phyloP scores from a whole-genome alignment of 2,797 vertebrate species.

The Acanthis flammea region DNA sequence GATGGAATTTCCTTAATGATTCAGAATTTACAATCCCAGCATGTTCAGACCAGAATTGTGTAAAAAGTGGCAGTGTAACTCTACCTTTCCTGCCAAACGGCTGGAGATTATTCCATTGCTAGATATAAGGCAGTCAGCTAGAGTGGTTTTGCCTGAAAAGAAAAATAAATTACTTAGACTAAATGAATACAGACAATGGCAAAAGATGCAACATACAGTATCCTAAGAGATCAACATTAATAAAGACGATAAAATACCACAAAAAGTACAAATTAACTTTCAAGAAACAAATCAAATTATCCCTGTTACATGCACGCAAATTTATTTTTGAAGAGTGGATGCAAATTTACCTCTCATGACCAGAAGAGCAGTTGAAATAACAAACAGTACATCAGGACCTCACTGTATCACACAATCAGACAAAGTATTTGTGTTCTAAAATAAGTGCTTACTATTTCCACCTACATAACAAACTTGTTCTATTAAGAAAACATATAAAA shows the following conservation, averaged over 20 bases:
- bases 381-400: background rate
- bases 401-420: background rate
- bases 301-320: background rate
- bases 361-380: background rate
- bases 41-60: background rate
- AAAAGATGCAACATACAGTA: fast-evolving
- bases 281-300: fast-evolving
- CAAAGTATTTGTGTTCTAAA: background rate
- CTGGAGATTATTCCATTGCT: constrained; percentile 96
- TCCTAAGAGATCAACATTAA: background rate
- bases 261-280: background rate
- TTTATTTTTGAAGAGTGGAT: background rate
- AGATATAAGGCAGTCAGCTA: constrained; percentile 94
- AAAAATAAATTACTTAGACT: background rate
- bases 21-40: background rate
- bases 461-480: background rate
- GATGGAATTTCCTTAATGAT: background rate
- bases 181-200: background rate
- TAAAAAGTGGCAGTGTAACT: background rate
- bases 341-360: background rate
- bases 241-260: fast-evolving
- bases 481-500: background rate
- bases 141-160: constrained; percentile 90
- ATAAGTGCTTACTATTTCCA: background rate
- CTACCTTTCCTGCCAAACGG: constrained; percentile 92